Percentiles rank a stretch among this genome's conserved stretches.
Evolutionary conservation across 2,113 vertebrate species (phyloP).

Genomic region (Thamnaconus septentrionalis): DNA sequence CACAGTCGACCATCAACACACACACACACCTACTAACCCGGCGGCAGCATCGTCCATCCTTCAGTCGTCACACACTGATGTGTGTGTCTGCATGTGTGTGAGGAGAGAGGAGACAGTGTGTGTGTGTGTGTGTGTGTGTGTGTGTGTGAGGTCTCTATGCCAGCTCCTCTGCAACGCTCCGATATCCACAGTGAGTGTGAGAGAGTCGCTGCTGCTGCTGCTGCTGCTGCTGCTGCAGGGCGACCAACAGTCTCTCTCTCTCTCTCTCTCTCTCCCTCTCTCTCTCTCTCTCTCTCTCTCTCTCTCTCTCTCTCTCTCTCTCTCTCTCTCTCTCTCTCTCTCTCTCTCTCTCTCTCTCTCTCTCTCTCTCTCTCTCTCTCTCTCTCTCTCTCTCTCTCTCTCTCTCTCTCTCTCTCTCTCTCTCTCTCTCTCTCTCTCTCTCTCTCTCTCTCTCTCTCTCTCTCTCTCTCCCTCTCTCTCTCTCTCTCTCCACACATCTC

Average conservation of each 20-base stretch:
- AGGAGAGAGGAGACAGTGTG: not conserved
- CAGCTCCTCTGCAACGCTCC: not conserved
- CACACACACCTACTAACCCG: constrained; percentile 41
- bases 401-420: not conserved
- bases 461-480: not conserved
- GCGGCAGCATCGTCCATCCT: constrained; percentile 66
- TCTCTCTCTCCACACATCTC: not conserved
- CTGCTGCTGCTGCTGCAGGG: constrained; percentile 28
- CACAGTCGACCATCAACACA: constrained; percentile 1
- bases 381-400: not conserved
- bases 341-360: not conserved
- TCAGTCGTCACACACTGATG: constrained; percentile 42
- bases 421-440: not conserved
- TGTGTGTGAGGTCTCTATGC: not conserved
- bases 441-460: constrained; percentile 6
- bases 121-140: constrained; percentile 9
- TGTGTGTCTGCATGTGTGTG: constrained; percentile 43
- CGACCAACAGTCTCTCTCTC: constrained; percentile 7
- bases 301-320: not conserved
- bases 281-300: not conserved
- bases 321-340: not conserved
- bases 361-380: not conserved
- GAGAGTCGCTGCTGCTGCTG: constrained; percentile 19
- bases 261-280: not conserved
- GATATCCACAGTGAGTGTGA: constrained; percentile 16